These are phyloP conservation scores for Limanda limanda DNA, from an alignment of 2,113 vertebrate genomes.

Conservation along the genomic window DNA sequence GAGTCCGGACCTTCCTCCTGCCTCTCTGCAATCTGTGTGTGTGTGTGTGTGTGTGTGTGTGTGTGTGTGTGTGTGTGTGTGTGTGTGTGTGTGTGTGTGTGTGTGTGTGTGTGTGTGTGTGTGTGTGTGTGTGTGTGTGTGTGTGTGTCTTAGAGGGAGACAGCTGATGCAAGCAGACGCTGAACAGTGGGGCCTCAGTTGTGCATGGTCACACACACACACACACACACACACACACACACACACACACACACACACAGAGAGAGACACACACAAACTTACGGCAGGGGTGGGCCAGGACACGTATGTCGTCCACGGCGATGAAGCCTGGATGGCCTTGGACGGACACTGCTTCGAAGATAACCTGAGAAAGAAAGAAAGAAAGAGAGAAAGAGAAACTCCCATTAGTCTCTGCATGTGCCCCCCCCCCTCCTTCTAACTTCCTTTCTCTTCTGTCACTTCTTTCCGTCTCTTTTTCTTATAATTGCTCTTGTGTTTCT, in stretches of 20 bases:
- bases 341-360: slow-evolving; percentile 94
- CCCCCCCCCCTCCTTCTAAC: neutral
- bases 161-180: slow-evolving; percentile 26
- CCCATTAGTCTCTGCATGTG: neutral
- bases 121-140: too few species aligned
- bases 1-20: slow-evolving; percentile 39
- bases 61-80: slow-evolving; percentile 1
- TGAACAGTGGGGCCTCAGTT: slow-evolving; percentile 38
- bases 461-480: neutral
- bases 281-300: slow-evolving; percentile 97
- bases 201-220: slow-evolving; percentile 35
- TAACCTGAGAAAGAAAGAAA: slow-evolving; percentile 84
- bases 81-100: slow-evolving; percentile 39
- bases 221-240: neutral
- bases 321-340: slow-evolving; percentile 96
- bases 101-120: slow-evolving; percentile 36
- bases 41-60: slow-evolving; percentile 38
- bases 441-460: neutral
- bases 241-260: slow-evolving; percentile 1
- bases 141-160: neutral
- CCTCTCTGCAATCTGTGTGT: slow-evolving; percentile 52
- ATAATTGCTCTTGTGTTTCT: neutral
- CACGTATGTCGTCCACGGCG: slow-evolving; percentile 94
- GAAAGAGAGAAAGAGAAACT: neutral
- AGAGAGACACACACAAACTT: slow-evolving; percentile 78